Evolutionary conservation across 1,140 invertebrate species (phyloP).

Genomic region (Pseudomyrmex sp.): DNA sequence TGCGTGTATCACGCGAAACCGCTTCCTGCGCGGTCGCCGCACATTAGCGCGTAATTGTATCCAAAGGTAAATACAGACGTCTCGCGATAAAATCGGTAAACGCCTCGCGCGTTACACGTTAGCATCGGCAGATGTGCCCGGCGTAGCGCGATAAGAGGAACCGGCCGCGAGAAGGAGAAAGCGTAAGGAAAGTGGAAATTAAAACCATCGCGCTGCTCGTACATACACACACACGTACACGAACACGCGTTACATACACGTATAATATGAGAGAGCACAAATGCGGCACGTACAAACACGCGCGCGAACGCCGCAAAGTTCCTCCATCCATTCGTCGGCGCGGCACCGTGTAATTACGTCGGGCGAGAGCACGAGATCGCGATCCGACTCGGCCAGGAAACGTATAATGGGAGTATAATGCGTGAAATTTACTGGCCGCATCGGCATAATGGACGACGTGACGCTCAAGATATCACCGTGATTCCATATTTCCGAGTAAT

Average conservation of each 20-base stretch:
- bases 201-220: constrained; percentile 61
- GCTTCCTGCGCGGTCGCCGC: constrained; percentile 47
- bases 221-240: not conserved
- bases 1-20: constrained; percentile 57
- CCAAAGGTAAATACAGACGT: constrained; percentile 62
- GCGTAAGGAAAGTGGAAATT: constrained; percentile 62
- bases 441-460: constrained; percentile 74
- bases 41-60: constrained; percentile 58
- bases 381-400: constrained; percentile 72
- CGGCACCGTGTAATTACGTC: constrained; percentile 72
- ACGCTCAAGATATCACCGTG: constrained; percentile 74
- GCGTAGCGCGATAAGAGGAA: constrained; percentile 14
- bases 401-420: constrained; percentile 75
- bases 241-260: no score
- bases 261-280: not conserved
- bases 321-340: constrained; percentile 60
- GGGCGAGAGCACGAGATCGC: constrained; percentile 70
- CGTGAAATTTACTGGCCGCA: constrained; percentile 75
- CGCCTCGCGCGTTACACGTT: constrained; percentile 54
- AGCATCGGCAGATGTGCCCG: constrained; percentile 29
- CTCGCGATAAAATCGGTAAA: constrained; percentile 60
- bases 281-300: not conserved
- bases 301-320: constrained; percentile 27
- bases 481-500: constrained; percentile 72
- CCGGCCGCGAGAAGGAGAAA: constrained; percentile 15